Evolutionary conservation across 2,113 vertebrate genomes (phyloP), one percentile per base, ranked within the genome.

Genomic region (Zootoca vivipara): DNA sequence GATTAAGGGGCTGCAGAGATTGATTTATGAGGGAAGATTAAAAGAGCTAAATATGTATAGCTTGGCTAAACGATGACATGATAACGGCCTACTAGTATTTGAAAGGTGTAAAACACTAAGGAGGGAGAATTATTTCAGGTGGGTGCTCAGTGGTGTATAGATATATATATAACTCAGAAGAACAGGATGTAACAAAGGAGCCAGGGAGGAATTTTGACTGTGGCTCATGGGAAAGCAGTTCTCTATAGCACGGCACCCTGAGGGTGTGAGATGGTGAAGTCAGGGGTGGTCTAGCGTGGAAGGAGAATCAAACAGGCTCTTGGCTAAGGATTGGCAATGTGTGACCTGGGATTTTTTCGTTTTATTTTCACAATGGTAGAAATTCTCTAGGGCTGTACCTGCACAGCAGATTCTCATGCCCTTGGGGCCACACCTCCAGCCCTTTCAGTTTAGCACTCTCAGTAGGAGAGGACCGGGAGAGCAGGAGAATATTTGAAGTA

Each of bases 11-110:
- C 83, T 85, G 67, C 62, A 88, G 72, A 62, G 89, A 90, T 67
- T 92, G 91, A 92, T 89, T 92, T 93, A 85, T 85, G 78, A 92
- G 74, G 74, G 78, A 83, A 91, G 38, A 93, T 87, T 95, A 92
- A 89, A 93, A 90, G 42, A 85, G 74, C 65, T 85, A 93, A 94
- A 91, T 92, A 90, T 52, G 74, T 82, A 90, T 79, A 93, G 84
- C 85, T 94, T 90, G 85, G 67, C 85, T 93, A 93, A 91, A 87
- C 0, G 6, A 87, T 89, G 67, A 87, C 74, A 83, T 0, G 1
- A 7, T 87, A 93, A 65, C 9, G 82, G 35, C 90, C 90, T 79
- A 89, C 78, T 77, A 81, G 78, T 74, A 85, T 67, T 86, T 91
- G 90, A 90, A 93, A 87, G 77, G 40, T 92, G 35, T 92, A 91